phyloP scores from a whole-genome alignment of 2,113 vertebrate genomes.

The Cyprinodon tularosa region DNA sequence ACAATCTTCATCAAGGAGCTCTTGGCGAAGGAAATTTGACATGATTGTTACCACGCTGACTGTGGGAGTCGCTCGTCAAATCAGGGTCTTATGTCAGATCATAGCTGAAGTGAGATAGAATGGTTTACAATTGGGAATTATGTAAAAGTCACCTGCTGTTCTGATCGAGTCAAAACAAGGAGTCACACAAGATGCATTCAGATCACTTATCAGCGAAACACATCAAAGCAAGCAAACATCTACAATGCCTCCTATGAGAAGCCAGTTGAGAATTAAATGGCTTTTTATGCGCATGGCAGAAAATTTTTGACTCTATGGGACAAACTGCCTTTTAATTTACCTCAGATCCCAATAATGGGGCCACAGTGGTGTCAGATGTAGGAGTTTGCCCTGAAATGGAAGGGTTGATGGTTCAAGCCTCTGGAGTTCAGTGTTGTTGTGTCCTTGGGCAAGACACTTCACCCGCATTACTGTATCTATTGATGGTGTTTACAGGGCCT shows the following conservation, averaged over 20 bases:
- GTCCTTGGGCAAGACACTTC: too few relatives aligned
- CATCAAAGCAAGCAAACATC: background rate
- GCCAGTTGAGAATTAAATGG: too few relatives aligned
- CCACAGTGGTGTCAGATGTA: too few relatives aligned
- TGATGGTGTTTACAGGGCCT: too few relatives aligned
- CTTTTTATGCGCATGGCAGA: too few relatives aligned
- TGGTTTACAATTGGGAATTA: constrained; percentile 31
- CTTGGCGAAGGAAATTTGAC: constrained; percentile 37
- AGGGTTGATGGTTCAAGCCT: too few relatives aligned
- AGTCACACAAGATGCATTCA: background rate
- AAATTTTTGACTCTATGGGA: too few relatives aligned
- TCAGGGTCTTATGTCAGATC: constrained; percentile 16
- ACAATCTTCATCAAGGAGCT: constrained; percentile 29
- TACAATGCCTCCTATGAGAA: background rate
- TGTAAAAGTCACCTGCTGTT: constrained; percentile 8
- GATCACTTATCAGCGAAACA: background rate
- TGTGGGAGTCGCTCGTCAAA: constrained; percentile 40
- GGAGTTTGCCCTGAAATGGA: too few relatives aligned
- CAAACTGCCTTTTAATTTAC: too few relatives aligned
- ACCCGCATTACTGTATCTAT: too few relatives aligned
- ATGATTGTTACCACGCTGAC: constrained; percentile 13
- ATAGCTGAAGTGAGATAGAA: constrained; percentile 13
- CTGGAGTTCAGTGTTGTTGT: too few relatives aligned
- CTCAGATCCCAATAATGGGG: too few relatives aligned
- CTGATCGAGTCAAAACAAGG: background rate